Evolutionary conservation across 2,888 invertebrate genomes (phyloP).

Genomic region (Tenthredo amoena): DNA sequence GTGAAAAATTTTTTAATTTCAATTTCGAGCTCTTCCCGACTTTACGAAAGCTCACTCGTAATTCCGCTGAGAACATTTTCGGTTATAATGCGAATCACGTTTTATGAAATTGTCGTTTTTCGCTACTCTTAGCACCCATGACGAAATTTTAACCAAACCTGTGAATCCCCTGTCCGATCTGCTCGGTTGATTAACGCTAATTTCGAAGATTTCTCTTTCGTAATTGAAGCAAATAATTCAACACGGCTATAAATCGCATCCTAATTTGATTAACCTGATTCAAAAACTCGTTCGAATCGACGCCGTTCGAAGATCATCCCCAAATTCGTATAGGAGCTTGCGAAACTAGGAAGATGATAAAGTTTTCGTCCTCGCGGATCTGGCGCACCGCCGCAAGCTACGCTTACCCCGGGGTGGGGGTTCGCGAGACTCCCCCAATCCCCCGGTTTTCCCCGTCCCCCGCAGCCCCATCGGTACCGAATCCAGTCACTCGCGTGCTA

Average conservation of each 20-base stretch:
- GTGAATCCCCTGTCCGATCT: background rate
- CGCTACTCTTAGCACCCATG: background rate
- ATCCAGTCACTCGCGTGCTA: slow-evolving; percentile 51
- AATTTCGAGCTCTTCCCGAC: background rate
- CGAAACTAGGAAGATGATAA: slow-evolving; percentile 28
- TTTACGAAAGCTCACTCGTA: background rate
- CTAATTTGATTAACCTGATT: background rate
- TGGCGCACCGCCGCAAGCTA: slow-evolving; percentile 52
- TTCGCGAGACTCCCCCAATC: slow-evolving; percentile 43
- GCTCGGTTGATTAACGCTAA: background rate
- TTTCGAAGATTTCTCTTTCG: background rate
- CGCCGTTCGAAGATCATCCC: background rate
- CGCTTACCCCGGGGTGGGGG: slow-evolving; percentile 47
- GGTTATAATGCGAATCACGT: background rate
- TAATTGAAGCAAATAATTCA: background rate
- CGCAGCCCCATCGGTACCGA: slow-evolving; percentile 46
- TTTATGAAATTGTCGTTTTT: background rate
- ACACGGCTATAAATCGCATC: background rate
- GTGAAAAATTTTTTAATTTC: slow-evolving; percentile 1
- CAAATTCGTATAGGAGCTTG: background rate
- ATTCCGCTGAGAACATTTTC: background rate
- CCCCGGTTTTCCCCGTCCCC: slow-evolving; percentile 14
- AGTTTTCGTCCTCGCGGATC: slow-evolving; percentile 33
- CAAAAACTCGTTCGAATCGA: background rate
- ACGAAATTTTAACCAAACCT: background rate